Evolutionary conservation across 35 echinoderm and acorn worm genomes (phyloP).

Genomic region (Apostichopus japonicus): DNA sequence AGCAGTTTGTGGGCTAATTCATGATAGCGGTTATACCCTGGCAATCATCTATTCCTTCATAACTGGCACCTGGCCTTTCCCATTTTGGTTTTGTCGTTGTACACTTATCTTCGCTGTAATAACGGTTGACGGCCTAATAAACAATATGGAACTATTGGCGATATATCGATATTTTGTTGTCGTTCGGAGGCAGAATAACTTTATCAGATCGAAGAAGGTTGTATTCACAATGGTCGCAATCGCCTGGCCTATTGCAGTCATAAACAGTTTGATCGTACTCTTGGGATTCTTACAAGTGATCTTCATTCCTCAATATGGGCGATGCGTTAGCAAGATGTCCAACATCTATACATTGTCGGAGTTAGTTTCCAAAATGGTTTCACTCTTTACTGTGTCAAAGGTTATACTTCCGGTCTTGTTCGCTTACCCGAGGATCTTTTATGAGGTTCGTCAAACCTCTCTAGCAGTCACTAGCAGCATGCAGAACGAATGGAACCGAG

Average conservation of each 20-base stretch:
- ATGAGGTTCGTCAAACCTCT: slow-evolving; percentile 26
- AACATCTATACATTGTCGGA: background rate
- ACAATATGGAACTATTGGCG: slow-evolving; percentile 34
- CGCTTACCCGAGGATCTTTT: slow-evolving; percentile 24
- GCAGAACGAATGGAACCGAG: background rate
- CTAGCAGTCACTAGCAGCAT: background rate
- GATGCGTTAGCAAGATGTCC: background rate
- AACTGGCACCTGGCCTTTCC: background rate
- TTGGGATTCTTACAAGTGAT: background rate
- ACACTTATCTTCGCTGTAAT: background rate
- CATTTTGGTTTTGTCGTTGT: slow-evolving; percentile 1
- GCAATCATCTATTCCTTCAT: slow-evolving; percentile 6
- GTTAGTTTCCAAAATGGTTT: background rate
- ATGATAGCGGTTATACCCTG: slow-evolving; percentile 27
- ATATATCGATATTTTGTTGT: slow-evolving; percentile 44
- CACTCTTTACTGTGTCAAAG: background rate
- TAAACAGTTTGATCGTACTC: background rate
- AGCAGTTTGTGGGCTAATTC: background rate
- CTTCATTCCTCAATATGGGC: slow-evolving; percentile 26
- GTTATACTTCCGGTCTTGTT: slow-evolving; percentile 13
- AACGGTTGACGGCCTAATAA: slow-evolving; percentile 9
- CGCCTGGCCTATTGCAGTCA: background rate
- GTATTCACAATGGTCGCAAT: background rate
- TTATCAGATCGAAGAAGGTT: slow-evolving; percentile 6
- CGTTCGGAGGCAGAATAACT: slow-evolving; percentile 18